Base-by-base conservation (phyloP, 2,888 invertebrate species). In the Parapristionchus giblindavisi region DNA sequence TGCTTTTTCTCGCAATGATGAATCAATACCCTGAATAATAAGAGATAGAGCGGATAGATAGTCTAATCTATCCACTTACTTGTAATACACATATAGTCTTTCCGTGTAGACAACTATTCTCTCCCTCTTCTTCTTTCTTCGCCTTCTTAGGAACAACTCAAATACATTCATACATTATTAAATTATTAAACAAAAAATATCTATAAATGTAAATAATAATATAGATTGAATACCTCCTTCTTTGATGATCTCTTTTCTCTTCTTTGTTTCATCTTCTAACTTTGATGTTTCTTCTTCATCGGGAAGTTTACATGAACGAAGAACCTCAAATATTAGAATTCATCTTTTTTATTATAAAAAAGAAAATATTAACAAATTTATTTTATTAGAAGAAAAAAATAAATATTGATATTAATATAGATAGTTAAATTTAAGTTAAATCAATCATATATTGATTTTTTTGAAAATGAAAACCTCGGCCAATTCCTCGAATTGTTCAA, bases 401-500 rank as follows among this genome's bases (percentile, higher is more conserved):
- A n/a, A n/a, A n/a, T n/a, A n/a, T n/a, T n/a, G n/a, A n/a, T n/a
- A n/a, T n/a, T n/a, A n/a, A n/a, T n/a, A n/a, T n/a, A n/a, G n/a
- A n/a, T n/a, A n/a, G n/a, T n/a, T n/a, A n/a, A n/a, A n/a, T n/a
- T n/a, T n/a, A n/a, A n/a, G n/a, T n/a, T n/a, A n/a, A n/a, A n/a
- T n/a, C n/a, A n/a, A n/a, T n/a, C n/a, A n/a, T n/a, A 61, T 32
- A 17, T 38, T 38, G 11, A 61, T 36, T 11, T 11, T 11, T 21
- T 6, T 21, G 65, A 14, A 48, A 40, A 38, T 34, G 40, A 21
- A 63, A 38, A 82, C 85, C 77, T 75, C 75, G 1, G 79, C 79
- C 75, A 81, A 81, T 48, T 79, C 78, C 34, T 75, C 43, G n/a
- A 84, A 81, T 34, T 80, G 80, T 8, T 79, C 74, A 63, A 76